Evolutionary conservation across 2,888 invertebrate species (phyloP).

Genomic region (Erynnis tages): DNA sequence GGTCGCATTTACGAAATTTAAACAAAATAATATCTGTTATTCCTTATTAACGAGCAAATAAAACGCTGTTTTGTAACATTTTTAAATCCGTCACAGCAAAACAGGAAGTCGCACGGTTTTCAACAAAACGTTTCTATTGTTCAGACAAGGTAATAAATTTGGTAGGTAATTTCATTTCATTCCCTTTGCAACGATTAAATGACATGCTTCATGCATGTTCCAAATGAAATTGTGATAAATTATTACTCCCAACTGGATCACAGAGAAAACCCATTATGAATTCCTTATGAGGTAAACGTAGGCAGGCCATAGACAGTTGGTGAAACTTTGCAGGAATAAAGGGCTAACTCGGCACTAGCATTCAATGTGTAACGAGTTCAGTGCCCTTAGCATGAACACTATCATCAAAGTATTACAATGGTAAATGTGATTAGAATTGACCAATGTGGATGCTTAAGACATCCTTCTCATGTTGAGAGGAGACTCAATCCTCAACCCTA

Average conservation of each 20-base stretch:
- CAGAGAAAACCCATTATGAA: conserved; percentile 15
- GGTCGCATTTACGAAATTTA: too few species aligned
- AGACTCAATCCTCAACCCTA: too few species aligned
- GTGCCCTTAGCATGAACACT: too few species aligned
- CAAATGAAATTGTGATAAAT: conserved; percentile 16
- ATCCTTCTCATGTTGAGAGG: too few species aligned
- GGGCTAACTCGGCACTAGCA: neutral
- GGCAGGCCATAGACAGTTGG: conserved; percentile 11
- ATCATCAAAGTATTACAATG: too few species aligned
- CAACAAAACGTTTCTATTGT: neutral
- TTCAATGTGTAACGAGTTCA: neutral
- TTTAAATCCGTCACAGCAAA: too few species aligned
- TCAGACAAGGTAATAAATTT: neutral
- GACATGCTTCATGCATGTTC: conserved; percentile 2
- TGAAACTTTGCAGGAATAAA: neutral
- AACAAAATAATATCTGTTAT: too few species aligned
- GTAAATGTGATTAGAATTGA: too few species aligned
- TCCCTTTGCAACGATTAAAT: conserved; percentile 3
- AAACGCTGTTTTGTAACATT: too few species aligned
- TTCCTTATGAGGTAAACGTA: conserved; percentile 21
- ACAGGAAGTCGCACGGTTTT: too few species aligned
- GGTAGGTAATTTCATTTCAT: neutral
- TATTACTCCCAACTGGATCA: conserved; percentile 10
- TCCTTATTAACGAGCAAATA: too few species aligned
- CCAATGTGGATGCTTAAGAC: too few species aligned